Evolutionary conservation across 2,797 vertebrate species (phyloP).

Genomic region (Pseudochaenichthys georgianus): DNA sequence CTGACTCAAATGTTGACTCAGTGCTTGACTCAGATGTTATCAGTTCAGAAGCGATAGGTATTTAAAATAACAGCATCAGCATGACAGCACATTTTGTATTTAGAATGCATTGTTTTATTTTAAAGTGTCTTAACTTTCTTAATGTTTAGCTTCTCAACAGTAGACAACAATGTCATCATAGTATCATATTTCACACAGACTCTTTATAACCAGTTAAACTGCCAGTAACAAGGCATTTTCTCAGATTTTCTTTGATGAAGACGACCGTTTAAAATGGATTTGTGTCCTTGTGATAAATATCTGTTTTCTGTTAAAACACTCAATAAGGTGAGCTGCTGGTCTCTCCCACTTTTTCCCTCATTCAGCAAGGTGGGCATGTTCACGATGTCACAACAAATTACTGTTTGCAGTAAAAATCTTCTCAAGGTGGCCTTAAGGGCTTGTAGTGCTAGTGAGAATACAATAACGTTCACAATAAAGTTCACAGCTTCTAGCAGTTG

Average conservation of each 20-base stretch:
- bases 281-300: slow-evolving; percentile 1
- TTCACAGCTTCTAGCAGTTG: slow-evolving; percentile 39
- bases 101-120: not conserved
- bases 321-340: slow-evolving; percentile 8
- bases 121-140: not conserved
- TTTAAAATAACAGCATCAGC: not conserved
- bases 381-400: slow-evolving; percentile 42
- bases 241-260: not conserved
- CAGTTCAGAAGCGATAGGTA: not conserved
- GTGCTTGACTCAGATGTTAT: too few species aligned
- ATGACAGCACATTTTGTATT: not conserved
- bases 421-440: not conserved
- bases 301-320: slow-evolving; percentile 31
- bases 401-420: slow-evolving; percentile 38
- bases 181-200: not conserved
- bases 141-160: not conserved
- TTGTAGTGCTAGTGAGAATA: slow-evolving; percentile 23
- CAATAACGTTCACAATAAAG: slow-evolving; percentile 9
- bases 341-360: not conserved
- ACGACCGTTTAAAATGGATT: not conserved
- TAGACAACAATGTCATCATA: not conserved
- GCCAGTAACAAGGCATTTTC: not conserved
- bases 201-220: not conserved
- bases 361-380: slow-evolving; percentile 20
- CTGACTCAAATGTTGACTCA: slow-evolving; percentile 11